Evolutionary conservation across 2,113 vertebrate genomes (phyloP), one percentile per base, ranked within the genome.

Genomic region (Pholis gunnellus): DNA sequence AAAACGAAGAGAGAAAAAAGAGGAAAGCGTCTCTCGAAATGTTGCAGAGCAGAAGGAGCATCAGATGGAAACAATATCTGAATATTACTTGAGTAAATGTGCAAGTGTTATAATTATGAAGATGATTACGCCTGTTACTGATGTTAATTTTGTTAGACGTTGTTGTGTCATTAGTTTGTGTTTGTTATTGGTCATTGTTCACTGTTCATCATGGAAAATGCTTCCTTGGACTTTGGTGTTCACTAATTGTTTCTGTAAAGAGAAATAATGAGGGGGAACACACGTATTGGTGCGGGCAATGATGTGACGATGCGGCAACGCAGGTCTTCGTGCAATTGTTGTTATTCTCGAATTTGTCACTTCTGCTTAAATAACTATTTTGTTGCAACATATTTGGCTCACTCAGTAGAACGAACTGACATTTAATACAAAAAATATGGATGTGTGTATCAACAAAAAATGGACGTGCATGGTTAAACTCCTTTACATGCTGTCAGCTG

Each of bases 1-100:
- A 82, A 86, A 85, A 80, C 54, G 64, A 89, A 72, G 57, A 66
- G 56, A 61, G 22, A 34, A 22, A 50, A 36, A 29, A n/a, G 22
- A 1, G 18, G 6, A 34, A 52, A 14, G 6, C 27, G 5, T 52
- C 27, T 50, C 29, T 46, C n/a, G 31, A 70, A n/a, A 36, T n/a
- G 29, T 69, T 50, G 29, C n/a, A 20, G 6, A 25, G 9, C 44
- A 67, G 31, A 72, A 60, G 20, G 1, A 22, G 29, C 50, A 52
- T 22, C 1, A 20, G 9, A 48, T 34, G 40, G 40, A 40, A 40
- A 15, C 31, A 31, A 4, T 27, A 25, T 17, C 10, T 71, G 3
- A 34, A 15, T 10, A 10, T 9, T 22, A 1, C 22, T 20, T n/a
- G 11, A 46, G 14, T 48, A 2, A 36, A 48, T 57, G 27, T 42